These are phyloP conservation scores for Melanotaenia parkinsoni DNA, from an alignment of 2,797 vertebrate species.

Conservation along the genomic window DNA sequence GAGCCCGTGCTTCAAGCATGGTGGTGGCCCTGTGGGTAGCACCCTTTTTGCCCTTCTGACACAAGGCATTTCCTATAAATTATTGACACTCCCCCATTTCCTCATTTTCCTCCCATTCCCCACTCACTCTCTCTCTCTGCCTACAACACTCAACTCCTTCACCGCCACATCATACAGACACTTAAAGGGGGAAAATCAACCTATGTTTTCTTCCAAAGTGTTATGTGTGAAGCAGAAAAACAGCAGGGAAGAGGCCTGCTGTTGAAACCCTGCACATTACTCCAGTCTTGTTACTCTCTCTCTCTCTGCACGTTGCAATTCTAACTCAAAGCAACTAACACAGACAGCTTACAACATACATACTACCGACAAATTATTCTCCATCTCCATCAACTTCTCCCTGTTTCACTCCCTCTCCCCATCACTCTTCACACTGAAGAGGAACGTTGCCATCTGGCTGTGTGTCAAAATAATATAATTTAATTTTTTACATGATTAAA, in stretches of 20 bases:
- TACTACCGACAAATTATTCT: slow-evolving; percentile 65
- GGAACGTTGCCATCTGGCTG: slow-evolving; percentile 81
- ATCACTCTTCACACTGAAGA: slow-evolving; percentile 63
- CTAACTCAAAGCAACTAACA: slow-evolving; percentile 47
- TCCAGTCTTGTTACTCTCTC: slow-evolving; percentile 62
- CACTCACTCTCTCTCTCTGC: slow-evolving; percentile 44
- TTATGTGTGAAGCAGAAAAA: slow-evolving; percentile 40
- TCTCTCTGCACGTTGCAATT: slow-evolving; percentile 41
- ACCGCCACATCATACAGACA: slow-evolving; percentile 52
- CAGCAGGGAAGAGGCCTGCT: slow-evolving; percentile 53
- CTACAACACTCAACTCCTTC: slow-evolving; percentile 45
- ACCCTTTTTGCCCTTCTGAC: slow-evolving; percentile 80
- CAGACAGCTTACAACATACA: slow-evolving; percentile 51
- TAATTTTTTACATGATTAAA: slow-evolving; percentile 82
- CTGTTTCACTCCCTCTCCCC: slow-evolving; percentile 53
- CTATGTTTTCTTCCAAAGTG: slow-evolving; percentile 62
- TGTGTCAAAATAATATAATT: slow-evolving; percentile 80
- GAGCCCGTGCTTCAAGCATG: slow-evolving; percentile 46
- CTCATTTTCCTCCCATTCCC: slow-evolving; percentile 60
- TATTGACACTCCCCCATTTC: slow-evolving; percentile 80
- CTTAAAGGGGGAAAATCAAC: slow-evolving; percentile 72
- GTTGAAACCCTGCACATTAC: slow-evolving; percentile 71
- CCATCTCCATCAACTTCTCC: slow-evolving; percentile 48
- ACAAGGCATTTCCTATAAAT: slow-evolving; percentile 83
- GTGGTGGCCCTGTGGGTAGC: slow-evolving; percentile 61